Evolutionary conservation across 2,888 invertebrate genomes (phyloP).

Genomic region (Augiades crinisus): DNA sequence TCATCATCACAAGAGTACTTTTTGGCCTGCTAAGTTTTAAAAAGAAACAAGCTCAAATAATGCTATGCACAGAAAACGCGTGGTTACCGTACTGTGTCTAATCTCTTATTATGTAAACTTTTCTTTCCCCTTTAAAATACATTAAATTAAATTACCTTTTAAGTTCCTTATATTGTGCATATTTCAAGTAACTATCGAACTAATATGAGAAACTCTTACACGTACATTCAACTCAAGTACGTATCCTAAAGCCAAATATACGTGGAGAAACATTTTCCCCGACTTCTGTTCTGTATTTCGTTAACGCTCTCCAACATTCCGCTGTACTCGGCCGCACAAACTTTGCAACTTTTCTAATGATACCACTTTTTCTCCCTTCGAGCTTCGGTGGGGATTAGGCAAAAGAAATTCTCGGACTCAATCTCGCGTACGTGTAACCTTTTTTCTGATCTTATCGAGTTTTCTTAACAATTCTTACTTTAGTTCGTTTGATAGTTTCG

Average conservation of each 20-base stretch:
- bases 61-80: too few species aligned
- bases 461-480: slow-evolving; percentile 11
- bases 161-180: too few species aligned
- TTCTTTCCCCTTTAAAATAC: too few species aligned
- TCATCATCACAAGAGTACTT: too few species aligned
- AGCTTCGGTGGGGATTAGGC: slow-evolving; percentile 11
- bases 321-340: slow-evolving; percentile 4
- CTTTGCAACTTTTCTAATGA: slow-evolving; percentile 22
- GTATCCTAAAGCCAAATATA: slow-evolving; percentile 1
- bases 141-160: too few species aligned
- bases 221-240: too few species aligned
- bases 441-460: slow-evolving; percentile 17
- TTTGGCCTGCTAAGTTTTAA: too few species aligned
- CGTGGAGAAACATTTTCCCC: slow-evolving; percentile 10
- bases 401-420: slow-evolving; percentile 17
- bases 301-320: slow-evolving; percentile 10
- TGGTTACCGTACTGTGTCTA: too few species aligned
- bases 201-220: too few species aligned
- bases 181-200: too few species aligned
- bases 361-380: slow-evolving; percentile 21
- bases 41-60: too few species aligned
- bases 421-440: slow-evolving; percentile 13
- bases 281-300: slow-evolving; percentile 8
- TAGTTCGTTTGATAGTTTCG: slow-evolving; percentile 5
- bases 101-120: too few species aligned